Conservation (phyloP, 2,797 vertebrate genomes). For the Phylloscopus collybita region DNA sequence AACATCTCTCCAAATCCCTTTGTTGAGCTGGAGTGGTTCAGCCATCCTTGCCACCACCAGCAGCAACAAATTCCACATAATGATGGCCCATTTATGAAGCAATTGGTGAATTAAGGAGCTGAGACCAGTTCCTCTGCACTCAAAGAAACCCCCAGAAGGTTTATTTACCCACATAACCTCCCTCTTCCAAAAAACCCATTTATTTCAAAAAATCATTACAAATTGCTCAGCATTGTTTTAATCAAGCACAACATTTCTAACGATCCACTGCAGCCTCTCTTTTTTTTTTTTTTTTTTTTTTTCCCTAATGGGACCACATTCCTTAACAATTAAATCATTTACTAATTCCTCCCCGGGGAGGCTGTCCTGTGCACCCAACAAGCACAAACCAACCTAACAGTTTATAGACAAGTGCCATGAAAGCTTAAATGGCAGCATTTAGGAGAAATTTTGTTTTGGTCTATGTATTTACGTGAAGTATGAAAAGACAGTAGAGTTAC, state of each 20-base stretch:
- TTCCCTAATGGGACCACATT: slow-evolving; percentile 54
- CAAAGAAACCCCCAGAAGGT: neutral
- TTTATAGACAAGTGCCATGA: neutral
- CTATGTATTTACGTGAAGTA: neutral
- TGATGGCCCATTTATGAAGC: neutral
- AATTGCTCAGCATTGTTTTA: neutral
- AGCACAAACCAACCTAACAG: slow-evolving; percentile 4
- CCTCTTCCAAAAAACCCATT: neutral
- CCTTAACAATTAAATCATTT: slow-evolving; percentile 60
- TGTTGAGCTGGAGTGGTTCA: neutral
- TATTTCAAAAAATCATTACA: neutral
- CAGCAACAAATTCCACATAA: neutral
- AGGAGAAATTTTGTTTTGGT: neutral
- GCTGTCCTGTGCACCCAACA: slow-evolving; percentile 15
- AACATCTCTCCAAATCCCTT: neutral
- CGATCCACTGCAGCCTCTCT: neutral
- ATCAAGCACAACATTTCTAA: neutral
- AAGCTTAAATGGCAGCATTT: neutral
- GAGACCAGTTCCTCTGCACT: accelerated
- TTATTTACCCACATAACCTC: neutral
- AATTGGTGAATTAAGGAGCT: neutral
- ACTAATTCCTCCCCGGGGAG: neutral
- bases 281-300: slow-evolving; percentile 27
- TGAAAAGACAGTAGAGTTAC: neutral
- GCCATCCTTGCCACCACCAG: neutral